A percentile compares a stretch with the other conserved stretches of the same genome.
phyloP scores from a whole-genome alignment of 2,797 vertebrate species.

The Rhinophrynus dorsalis region DNA sequence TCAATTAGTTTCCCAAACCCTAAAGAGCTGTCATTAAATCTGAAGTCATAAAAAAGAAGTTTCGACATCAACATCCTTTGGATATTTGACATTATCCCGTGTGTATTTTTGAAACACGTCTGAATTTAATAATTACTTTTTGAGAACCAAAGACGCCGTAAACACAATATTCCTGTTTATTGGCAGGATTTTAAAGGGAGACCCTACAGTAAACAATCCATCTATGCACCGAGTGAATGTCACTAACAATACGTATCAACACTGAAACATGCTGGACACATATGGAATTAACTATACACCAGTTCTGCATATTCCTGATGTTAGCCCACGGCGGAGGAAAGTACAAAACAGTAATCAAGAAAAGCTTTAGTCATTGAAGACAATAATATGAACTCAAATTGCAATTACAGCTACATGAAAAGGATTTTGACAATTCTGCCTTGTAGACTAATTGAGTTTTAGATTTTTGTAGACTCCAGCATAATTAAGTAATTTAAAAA shows the following conservation, averaged over 20 bases:
- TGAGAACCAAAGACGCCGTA: conserved; percentile 23
- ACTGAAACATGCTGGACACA: conserved; percentile 39
- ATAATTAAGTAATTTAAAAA: conserved; percentile 24
- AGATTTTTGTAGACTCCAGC: conserved; percentile 38
- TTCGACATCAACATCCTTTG: conserved; percentile 16
- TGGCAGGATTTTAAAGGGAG: conserved; percentile 46
- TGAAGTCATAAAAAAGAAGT: conserved; percentile 11
- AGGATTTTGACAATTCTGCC: conserved; percentile 43
- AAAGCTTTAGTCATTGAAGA: conserved; percentile 43
- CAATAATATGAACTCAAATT: conserved; percentile 43
- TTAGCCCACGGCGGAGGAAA: conserved; percentile 22
- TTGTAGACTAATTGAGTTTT: conserved; percentile 42
- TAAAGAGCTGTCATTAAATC: conserved; percentile 8
- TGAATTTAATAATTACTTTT: conserved; percentile 47
- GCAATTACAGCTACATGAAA: conserved; percentile 48
- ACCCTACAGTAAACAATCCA: conserved; percentile 41
- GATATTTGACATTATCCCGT: conserved; percentile 33
- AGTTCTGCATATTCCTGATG: conserved; percentile 20
- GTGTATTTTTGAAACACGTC: conserved; percentile 32
- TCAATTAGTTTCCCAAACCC: too few relatives aligned
- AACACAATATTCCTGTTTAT: conserved; percentile 47
- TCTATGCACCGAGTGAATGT: conserved; percentile 33
- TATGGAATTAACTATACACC: conserved; percentile 44
- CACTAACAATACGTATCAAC: conserved; percentile 46
- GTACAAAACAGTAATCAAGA: conserved; percentile 47